Conservation (phyloP, 2,888 invertebrate species). For the Papilio protenor region DNA sequence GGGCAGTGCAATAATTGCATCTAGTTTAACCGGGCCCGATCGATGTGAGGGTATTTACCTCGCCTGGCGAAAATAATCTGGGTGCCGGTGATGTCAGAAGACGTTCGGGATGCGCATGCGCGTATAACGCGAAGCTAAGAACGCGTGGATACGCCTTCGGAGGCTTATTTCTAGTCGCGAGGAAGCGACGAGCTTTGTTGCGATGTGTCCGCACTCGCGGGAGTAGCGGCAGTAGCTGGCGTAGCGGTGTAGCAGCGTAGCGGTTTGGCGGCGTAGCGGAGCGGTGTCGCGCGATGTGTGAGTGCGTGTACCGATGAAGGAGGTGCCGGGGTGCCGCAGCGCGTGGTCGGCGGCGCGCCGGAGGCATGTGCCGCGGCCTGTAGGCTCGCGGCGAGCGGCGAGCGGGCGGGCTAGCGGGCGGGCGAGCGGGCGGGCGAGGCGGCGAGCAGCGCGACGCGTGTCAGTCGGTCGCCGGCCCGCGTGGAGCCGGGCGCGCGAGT, state of each 20-base stretch:
- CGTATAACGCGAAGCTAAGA: conserved; percentile 54
- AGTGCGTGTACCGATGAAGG: conserved; percentile 38
- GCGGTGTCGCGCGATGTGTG: conserved; percentile 33
- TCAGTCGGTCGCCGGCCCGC: conserved; percentile 80
- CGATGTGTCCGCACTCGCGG: conserved; percentile 46
- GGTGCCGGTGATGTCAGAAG: conserved; percentile 81
- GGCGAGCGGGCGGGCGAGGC: conserved; percentile 47
- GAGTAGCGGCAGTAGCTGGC: conserved; percentile 19
- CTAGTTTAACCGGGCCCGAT: conserved; percentile 82
- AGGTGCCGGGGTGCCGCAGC: conserved; percentile 46
- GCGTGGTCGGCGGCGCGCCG: conserved; percentile 52
- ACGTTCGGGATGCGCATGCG: conserved; percentile 55
- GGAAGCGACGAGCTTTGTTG: conserved; percentile 55
- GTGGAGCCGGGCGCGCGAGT: conserved; percentile 74
- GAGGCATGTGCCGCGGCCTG: conserved; percentile 54
- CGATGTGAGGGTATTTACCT: conserved; percentile 85
- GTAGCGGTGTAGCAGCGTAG: conserved; percentile 34
- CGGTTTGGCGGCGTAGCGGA: conserved; percentile 11
- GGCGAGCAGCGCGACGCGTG: conserved; percentile 60
- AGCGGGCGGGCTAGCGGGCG: conserved; percentile 55
- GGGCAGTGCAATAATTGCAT: conserved; percentile 84
- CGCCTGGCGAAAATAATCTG: conserved; percentile 83
- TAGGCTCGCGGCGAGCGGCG: conserved; percentile 58
- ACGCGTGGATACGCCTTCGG: conserved; percentile 58
- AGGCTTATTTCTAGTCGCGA: conserved; percentile 56